Percentiles rank a stretch among this genome's conserved stretches.
phyloP scores from a whole-genome alignment of 1,140 invertebrate species.

The Anastrepha ludens region DNA sequence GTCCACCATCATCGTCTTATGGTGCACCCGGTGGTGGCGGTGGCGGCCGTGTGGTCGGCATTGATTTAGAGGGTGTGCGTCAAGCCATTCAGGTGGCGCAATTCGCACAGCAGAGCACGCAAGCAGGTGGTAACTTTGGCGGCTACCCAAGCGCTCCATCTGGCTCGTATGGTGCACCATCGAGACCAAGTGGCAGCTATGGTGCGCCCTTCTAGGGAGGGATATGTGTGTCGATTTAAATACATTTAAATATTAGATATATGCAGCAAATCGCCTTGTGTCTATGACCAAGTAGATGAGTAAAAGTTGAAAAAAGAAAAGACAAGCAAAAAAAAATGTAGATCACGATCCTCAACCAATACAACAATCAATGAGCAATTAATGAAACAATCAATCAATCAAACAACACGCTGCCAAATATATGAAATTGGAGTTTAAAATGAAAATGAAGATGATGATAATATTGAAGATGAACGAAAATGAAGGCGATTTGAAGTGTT shows the following conservation, averaged over 20 bases:
- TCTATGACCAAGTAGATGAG: conserved; percentile 1
- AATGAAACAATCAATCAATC: conserved; percentile 4
- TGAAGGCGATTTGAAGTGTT: conserved; percentile 62
- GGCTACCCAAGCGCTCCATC: conserved; percentile 70
- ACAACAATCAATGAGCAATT: conserved; percentile 8
- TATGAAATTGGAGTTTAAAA: conserved; percentile 28
- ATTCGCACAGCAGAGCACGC: conserved; percentile 77
- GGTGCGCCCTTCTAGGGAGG: conserved; percentile 74
- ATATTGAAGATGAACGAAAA: conserved; percentile 39
- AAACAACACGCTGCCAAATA: conserved; percentile 51
- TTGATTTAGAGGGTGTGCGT: conserved; percentile 79
- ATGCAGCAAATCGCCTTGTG: neutral
- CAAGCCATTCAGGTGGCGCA: conserved; percentile 81
- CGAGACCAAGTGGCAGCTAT: conserved; percentile 71
- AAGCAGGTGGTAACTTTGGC: conserved; percentile 65
- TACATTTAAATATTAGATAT: conserved; percentile 19
- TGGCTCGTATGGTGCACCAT: conserved; percentile 74
- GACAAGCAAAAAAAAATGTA: conserved; percentile 8
- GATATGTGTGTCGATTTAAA: conserved; percentile 9
- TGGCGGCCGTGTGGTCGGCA: conserved; percentile 78
- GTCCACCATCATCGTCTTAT: conserved; percentile 76
- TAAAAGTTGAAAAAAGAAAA: neutral
- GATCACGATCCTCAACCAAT: conserved; percentile 38
- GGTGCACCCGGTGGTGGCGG: conserved; percentile 77
- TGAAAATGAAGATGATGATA: conserved; percentile 3